Conservation (phyloP, 2,888 invertebrate genomes). For the Nymphalis polychloros region DNA sequence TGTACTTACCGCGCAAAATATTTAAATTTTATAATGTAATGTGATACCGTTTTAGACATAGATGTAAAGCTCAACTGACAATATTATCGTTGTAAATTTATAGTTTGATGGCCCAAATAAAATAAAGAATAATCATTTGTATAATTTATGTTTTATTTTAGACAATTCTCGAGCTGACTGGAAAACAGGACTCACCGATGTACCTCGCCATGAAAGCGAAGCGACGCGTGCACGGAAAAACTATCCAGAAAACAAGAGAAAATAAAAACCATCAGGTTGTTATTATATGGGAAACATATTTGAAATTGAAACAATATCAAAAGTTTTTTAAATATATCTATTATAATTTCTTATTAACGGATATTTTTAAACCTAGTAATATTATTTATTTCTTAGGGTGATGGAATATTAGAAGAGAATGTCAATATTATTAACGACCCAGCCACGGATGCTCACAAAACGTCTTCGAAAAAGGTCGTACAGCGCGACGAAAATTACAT, state of each 20-base stretch:
- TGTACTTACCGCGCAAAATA: too few species aligned
- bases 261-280: constrained; percentile 40
- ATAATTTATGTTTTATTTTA: constrained; percentile 56
- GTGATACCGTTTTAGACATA: too few species aligned
- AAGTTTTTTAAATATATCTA: background rate
- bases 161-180: constrained; percentile 97
- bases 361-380: too few species aligned
- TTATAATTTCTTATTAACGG: background rate
- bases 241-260: constrained; percentile 75
- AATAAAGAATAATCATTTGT: background rate
- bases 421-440: constrained; percentile 29
- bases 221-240: constrained; percentile 85
- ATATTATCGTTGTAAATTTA: too few species aligned
- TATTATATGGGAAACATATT: background rate
- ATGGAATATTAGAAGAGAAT: constrained; percentile 34
- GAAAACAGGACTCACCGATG: constrained; percentile 88
- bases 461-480: constrained; percentile 69
- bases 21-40: too few species aligned
- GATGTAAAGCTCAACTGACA: too few species aligned
- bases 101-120: too few species aligned
- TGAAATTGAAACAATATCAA: background rate
- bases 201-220: constrained; percentile 94
- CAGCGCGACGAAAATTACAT: constrained; percentile 92
- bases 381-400: constrained; percentile 38
- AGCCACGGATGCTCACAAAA: constrained; percentile 28